Conservation (phyloP, 1,140 invertebrate species). For the Homarus americanus region DNA sequence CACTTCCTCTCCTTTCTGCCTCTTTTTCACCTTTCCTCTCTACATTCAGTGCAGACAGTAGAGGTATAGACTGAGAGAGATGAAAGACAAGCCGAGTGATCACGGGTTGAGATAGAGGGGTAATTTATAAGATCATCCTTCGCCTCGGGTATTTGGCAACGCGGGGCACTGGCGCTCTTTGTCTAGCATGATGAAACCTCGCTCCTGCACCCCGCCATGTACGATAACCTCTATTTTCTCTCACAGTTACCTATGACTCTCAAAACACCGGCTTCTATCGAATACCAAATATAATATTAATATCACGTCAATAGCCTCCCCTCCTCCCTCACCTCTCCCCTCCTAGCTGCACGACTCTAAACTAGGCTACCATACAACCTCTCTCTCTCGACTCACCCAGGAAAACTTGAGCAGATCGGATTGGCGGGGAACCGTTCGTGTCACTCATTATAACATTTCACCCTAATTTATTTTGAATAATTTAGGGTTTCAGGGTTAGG, state of each 20-base stretch:
- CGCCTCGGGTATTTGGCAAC: too few species aligned
- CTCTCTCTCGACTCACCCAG: too few species aligned
- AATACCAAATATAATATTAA: constrained; percentile 14
- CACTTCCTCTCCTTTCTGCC: neutral
- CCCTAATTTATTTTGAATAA: constrained; percentile 38
- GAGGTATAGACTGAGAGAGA: too few species aligned
- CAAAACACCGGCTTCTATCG: neutral
- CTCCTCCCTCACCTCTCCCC: too few species aligned
- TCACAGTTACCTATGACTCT: neutral
- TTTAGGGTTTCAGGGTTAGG: constrained; percentile 40
- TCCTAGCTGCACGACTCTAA: too few species aligned
- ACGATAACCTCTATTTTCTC: neutral
- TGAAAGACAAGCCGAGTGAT: too few species aligned
- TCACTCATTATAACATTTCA: constrained; percentile 22
- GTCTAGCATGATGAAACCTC: neutral
- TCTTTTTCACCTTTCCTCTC: neutral
- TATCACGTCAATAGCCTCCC: neutral
- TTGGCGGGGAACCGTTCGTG: neutral
- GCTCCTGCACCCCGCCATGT: neutral
- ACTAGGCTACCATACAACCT: too few species aligned
- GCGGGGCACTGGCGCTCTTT: neutral
- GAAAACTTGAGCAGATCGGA: too few species aligned
- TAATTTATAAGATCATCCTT: too few species aligned
- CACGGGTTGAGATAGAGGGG: too few species aligned
- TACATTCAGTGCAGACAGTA: neutral